A percentile compares a stretch with the other conserved stretches of the same genome.
These are phyloP conservation scores for Mesoligia furuncula DNA, from an alignment of 2,888 invertebrate species.

Conservation along the genomic window DNA sequence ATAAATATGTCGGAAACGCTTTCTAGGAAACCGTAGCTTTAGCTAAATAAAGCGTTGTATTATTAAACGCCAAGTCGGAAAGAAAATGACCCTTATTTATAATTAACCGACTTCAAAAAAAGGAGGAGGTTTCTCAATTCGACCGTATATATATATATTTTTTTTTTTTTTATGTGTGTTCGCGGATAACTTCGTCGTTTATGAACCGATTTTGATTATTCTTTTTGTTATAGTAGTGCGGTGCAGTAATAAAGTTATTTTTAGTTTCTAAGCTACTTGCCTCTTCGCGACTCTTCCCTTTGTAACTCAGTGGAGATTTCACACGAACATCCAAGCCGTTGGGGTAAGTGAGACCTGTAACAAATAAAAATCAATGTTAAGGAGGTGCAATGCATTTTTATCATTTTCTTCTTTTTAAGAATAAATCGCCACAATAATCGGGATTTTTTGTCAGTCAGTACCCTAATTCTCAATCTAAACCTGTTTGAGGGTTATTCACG, in stretches of 20 bases:
- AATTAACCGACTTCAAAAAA: too few species aligned
- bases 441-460: neutral
- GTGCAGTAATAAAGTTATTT: neutral
- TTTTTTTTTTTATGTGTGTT: too few species aligned
- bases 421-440: neutral
- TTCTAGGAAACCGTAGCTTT: neutral
- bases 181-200: too few species aligned
- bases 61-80: neutral
- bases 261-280: constrained; percentile 54
- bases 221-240: too few species aligned
- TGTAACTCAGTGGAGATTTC: constrained; percentile 59
- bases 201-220: too few species aligned
- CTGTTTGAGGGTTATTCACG: too few species aligned
- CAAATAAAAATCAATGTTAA: constrained; percentile 55
- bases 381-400: neutral
- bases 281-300: constrained; percentile 56
- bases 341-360: constrained; percentile 65
- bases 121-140: too few species aligned
- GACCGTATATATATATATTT: too few species aligned
- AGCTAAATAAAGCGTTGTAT: neutral
- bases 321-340: constrained; percentile 53
- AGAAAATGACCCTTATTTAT: neutral
- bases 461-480: neutral
- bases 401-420: neutral
- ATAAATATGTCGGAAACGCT: neutral